These are phyloP conservation scores for Mesoligia furuncula DNA, from an alignment of 2,888 invertebrate species.

Conservation along the genomic window DNA sequence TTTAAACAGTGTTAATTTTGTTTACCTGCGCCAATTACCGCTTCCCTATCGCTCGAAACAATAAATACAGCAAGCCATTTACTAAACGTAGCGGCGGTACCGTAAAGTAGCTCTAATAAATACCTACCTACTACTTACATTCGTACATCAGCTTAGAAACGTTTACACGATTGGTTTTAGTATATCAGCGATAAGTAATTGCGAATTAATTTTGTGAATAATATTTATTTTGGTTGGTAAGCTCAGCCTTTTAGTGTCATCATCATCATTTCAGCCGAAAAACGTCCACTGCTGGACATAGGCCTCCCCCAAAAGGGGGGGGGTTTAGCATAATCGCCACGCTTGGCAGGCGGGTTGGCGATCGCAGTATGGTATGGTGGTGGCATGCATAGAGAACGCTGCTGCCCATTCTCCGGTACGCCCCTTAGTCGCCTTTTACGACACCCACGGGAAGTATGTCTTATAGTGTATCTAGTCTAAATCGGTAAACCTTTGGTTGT, in stretches of 20 bases:
- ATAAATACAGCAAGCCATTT: constrained; percentile 61
- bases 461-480: neutral
- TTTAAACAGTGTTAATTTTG: constrained; percentile 71
- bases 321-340: too few species aligned
- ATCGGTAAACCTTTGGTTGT: neutral
- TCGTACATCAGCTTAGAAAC: constrained; percentile 34
- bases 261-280: too few species aligned
- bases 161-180: constrained; percentile 30
- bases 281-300: too few species aligned
- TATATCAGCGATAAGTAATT: constrained; percentile 7
- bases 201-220: neutral
- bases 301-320: too few species aligned
- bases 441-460: too few species aligned
- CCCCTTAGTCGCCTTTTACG: too few species aligned
- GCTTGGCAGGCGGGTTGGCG: too few species aligned
- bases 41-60: constrained; percentile 64
- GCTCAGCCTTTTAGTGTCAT: neutral
- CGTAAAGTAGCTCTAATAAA: constrained; percentile 48
- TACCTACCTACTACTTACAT: constrained; percentile 46
- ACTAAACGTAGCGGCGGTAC: constrained; percentile 31
- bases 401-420: too few species aligned
- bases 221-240: neutral
- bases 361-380: too few species aligned
- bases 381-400: too few species aligned
- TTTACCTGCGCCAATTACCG: constrained; percentile 67